Percentiles rank a stretch among this genome's conserved stretches.
phyloP scores from a whole-genome alignment of 2,113 vertebrate genomes.

The Tragelaphus scriptus region DNA sequence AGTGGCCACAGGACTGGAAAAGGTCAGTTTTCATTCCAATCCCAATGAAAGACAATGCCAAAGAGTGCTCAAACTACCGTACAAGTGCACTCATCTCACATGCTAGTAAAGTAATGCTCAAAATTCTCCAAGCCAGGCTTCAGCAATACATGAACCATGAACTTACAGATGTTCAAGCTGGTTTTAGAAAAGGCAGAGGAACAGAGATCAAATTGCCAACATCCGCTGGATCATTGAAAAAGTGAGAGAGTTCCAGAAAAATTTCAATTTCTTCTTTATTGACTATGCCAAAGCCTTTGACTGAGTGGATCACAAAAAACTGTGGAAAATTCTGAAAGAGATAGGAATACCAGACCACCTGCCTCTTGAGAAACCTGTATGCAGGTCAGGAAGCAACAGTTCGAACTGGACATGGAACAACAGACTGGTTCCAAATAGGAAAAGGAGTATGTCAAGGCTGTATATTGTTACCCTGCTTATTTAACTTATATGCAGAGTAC shows the following conservation, averaged over 20 bases:
- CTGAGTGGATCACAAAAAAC: neutral
- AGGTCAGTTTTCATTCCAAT: neutral
- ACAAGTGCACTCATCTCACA: neutral
- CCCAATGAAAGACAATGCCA: neutral
- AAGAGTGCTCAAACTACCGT: neutral
- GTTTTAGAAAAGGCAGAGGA: neutral
- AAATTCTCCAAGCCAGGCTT: neutral
- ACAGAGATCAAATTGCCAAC: neutral
- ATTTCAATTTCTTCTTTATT: too few species aligned
- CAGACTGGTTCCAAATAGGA: too few species aligned
- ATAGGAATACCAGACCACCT: neutral
- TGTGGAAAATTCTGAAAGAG: neutral
- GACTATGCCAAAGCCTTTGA: neutral
- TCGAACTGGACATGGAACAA: too few species aligned
- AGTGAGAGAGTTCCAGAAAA: too few species aligned
- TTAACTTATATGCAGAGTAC: too few species aligned
- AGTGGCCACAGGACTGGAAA: neutral
- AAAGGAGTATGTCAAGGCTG: too few species aligned
- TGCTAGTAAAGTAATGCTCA: neutral
- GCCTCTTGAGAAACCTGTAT: too few species aligned
- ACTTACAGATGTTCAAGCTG: neutral
- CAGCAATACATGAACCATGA: neutral
- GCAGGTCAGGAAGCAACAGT: too few species aligned
- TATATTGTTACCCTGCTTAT: too few species aligned
- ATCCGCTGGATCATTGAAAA: neutral